phyloP scores from a whole-genome alignment of 2,797 vertebrate genomes.

The Hippoglossus hippoglossus region DNA sequence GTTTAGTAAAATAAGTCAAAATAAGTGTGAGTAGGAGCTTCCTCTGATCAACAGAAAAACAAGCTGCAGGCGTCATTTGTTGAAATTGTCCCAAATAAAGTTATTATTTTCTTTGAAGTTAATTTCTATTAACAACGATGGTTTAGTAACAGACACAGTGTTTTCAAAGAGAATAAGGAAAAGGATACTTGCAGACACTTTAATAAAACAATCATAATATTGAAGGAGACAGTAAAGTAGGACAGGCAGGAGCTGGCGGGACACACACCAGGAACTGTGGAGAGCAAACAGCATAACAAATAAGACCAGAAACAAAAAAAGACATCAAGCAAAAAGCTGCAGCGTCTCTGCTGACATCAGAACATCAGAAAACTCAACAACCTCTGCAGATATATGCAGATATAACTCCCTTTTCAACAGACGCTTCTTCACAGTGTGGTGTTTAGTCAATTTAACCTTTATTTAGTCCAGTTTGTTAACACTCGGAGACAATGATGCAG shows the following conservation, averaged over 20 bases:
- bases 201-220: constrained; percentile 31
- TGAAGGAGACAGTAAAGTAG: constrained; percentile 44
- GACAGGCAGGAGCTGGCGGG: constrained; percentile 34
- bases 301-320: constrained; percentile 50
- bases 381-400: constrained; percentile 3
- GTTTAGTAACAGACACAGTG: background rate
- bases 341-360: constrained; percentile 27
- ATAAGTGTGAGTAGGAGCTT: background rate
- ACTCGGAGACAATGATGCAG: too few species aligned
- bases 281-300: constrained; percentile 59
- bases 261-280: constrained; percentile 12
- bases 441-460: background rate
- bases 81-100: background rate
- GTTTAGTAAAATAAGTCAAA: too few species aligned
- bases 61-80: background rate
- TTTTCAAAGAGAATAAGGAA: background rate
- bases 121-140: background rate
- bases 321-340: constrained; percentile 30
- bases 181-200: background rate
- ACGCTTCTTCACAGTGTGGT: background rate
- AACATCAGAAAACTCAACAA: background rate
- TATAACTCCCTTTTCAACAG: background rate
- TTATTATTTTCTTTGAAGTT: background rate
- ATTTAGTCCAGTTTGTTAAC: background rate
- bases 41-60: background rate